Base-by-base conservation (phyloP, 2,113 vertebrate genomes). In the Merops nubicus region DNA sequence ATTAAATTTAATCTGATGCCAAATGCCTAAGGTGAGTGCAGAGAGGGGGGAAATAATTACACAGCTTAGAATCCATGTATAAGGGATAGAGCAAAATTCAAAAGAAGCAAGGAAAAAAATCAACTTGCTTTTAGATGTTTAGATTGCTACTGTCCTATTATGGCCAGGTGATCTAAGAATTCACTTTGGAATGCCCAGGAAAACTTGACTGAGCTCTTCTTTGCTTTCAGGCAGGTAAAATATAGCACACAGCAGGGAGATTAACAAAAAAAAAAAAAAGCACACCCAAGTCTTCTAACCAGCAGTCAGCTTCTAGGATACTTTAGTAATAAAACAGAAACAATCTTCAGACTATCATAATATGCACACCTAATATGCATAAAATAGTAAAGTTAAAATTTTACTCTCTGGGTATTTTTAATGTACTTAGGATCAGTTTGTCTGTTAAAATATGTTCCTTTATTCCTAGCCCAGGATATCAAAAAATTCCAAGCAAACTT, bases 31-130 rank as follows among this genome's bases (percentile, higher is more conserved):
- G 9, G 23, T 14, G 8, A 85, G 68, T 6, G 16, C 51, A 74
- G 34, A 63, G 43, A 42, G 6, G 6, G 18, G 4, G 4, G 6
- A 81, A 90, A 83, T 26, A 54, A 79, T 40, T 47, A 26, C 9
- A 60, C 26, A 31, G 14, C 16, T 76, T 36, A 60, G 28, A 73
- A 62, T 40, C 31, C 0, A 0, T 1, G 7, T 43, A 3, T 45
- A 76, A 53, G 28, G 78, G 3, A 73, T 26, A 72, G 8, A 67
- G 20, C 7, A 85, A 72, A 88, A 64, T 23, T 60, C 56, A 43
- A 36, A 86, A 74, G 47, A 80, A 11, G 2, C 8, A 72, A 18
- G 15, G 18, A 59, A 85, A 94, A 87, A 50, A 5, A 82, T 3
- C 12, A 57, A 23, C 43, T 64, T 77, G 42, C 8, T 84, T 79